A percentile compares a stretch with the other conserved stretches of the same genome.
Evolutionary conservation across 2,113 vertebrate genomes (phyloP).

Genomic region (Donacobius atricapilla): DNA sequence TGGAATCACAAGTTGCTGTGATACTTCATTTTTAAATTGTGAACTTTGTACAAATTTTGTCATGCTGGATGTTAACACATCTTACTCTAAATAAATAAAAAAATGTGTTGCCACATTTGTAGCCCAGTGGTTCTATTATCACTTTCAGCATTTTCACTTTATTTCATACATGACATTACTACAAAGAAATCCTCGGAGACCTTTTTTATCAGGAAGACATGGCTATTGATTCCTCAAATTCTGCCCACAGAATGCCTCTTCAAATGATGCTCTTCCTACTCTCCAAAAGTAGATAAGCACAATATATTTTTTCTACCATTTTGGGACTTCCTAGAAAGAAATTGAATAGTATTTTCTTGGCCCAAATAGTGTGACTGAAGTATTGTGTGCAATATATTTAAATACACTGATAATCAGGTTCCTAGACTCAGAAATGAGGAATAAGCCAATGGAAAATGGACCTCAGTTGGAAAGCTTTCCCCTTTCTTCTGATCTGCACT

Average conservation of each 20-base stretch:
- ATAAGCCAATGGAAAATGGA: background rate
- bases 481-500: background rate
- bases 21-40: constrained; percentile 99
- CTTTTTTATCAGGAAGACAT: background rate
- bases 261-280: background rate
- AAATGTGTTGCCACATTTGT: constrained; percentile 92
- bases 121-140: constrained; percentile 69
- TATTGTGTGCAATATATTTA: background rate
- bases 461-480: background rate
- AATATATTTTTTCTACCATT: background rate
- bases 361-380: background rate
- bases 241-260: background rate
- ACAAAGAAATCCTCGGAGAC: background rate
- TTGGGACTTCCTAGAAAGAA: background rate
- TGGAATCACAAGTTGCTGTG: constrained; percentile 99
- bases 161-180: background rate
- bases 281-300: background rate
- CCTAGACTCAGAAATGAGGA: background rate
- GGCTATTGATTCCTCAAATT: background rate
- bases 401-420: background rate
- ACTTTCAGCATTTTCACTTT: constrained; percentile 46
- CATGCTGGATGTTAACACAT: constrained; percentile 99
- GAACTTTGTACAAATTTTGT: constrained; percentile 99
- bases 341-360: background rate
- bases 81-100: constrained; percentile 99